Evolutionary conservation across 2,797 vertebrate species (phyloP), one percentile per base, ranked within the genome.

Genomic region (Limosa lapponica): DNA sequence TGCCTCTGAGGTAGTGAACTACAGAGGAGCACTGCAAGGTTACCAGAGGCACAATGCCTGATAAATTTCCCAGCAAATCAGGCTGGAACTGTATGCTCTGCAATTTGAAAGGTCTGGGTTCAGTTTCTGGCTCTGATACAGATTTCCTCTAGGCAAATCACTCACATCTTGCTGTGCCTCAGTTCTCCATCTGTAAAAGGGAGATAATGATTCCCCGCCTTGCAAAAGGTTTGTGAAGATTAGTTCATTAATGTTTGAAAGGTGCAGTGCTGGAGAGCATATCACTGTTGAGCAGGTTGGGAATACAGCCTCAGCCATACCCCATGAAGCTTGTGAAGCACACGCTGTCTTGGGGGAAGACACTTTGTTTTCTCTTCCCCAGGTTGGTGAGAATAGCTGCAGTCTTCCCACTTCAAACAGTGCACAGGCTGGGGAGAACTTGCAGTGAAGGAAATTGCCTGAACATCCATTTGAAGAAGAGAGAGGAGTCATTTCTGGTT

Each of bases 161-260:
- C 7, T 90, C 3, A 2, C 8, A 67, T 67, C 55, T 85, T 73
- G 11, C 66, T 89, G 66, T 79, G 55, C 41, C 36, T 91, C 71
- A 12, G 28, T 87, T 87, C 51, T 79, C 67, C 22, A 15, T 30
- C 51, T 87, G 84, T 64, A 77, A 62, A 80, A 79, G 5, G 10
- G 30, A 89, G 36, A 82, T 66, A 85, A 66, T 48, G 17, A 46
- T 91, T 75, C 41, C n/a, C 12, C 49, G 43, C 37, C n/a, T 70
- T 20, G 20, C n/a, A 72, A 82, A 66, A n/a, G 16, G 14, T 57
- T 92, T 87, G n/a, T 57, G 69, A 75, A 82, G 49, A 92, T 57
- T 48, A 24, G 25, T 77, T 87, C 59, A 82, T 91, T 77, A 85
- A 48, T 44, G 57, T 89, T 91, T 92, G 91, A 87, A 66, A 70